These are phyloP conservation scores for Plumapathes pennacea DNA, from an alignment of 92 coral and sea anemone species.

Conservation along the genomic window DNA sequence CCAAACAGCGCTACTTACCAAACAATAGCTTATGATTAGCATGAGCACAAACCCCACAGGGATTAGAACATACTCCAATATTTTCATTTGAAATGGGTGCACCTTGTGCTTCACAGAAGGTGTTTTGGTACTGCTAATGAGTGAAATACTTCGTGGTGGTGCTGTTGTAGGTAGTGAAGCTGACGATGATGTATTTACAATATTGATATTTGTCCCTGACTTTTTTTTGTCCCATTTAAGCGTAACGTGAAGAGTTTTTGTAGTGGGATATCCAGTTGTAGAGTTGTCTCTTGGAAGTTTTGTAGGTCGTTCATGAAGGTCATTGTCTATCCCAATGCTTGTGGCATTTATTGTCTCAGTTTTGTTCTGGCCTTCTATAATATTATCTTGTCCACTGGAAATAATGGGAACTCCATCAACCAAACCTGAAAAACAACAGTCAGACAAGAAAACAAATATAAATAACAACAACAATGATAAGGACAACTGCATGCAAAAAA, in stretches of 20 bases:
- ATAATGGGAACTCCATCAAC: too few relatives aligned
- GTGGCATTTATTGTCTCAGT: too few relatives aligned
- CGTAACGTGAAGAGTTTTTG: background rate
- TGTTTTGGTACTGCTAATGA: conserved; percentile 10
- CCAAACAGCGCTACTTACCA: too few relatives aligned
- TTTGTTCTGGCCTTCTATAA: too few relatives aligned
- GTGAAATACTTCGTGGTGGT: background rate
- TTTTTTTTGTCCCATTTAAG: too few relatives aligned
- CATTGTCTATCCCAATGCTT: too few relatives aligned
- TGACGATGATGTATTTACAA: background rate
- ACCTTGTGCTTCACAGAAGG: conserved; percentile 2
- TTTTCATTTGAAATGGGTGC: conserved; percentile 18
- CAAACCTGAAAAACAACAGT: too few relatives aligned
- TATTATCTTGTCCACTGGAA: too few relatives aligned
- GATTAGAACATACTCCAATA: conserved; percentile 55
- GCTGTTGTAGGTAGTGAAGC: background rate
- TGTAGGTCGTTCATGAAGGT: background rate
- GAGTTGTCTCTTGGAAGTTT: background rate
- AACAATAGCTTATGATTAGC: conserved; percentile 12
- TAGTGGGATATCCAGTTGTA: background rate
- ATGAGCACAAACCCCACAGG: conserved; percentile 55
- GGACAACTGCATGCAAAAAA: too few relatives aligned
- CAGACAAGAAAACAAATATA: background rate
- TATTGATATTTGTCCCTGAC: background rate
- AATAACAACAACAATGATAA: background rate